phyloP scores from a whole-genome alignment of 2,888 invertebrate genomes.

The Nebria brevicollis region DNA sequence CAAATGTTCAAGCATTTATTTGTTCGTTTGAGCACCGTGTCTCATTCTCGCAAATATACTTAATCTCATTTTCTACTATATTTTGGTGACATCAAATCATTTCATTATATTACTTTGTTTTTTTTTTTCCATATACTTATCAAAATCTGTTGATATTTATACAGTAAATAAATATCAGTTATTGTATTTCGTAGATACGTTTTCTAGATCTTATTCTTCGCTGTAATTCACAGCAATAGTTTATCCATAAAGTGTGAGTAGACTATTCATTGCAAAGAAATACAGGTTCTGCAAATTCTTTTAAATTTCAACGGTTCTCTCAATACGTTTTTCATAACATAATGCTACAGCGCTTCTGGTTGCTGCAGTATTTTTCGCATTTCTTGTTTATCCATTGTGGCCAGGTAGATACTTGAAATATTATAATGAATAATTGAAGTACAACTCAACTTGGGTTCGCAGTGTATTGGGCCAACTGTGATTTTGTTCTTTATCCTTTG shows the following conservation, averaged over 20 bases:
- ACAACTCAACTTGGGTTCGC: background rate
- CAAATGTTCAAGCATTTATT: background rate
- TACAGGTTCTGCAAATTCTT: too few species aligned
- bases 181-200: too few species aligned
- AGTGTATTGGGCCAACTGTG: background rate
- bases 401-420: background rate
- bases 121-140: background rate
- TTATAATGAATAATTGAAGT: background rate
- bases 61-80: background rate
- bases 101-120: background rate
- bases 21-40: background rate
- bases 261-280: too few species aligned
- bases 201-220: too few species aligned
- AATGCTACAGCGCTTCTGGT: background rate
- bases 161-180: too few species aligned
- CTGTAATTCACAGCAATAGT: too few species aligned
- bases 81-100: background rate
- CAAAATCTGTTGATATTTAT: background rate
- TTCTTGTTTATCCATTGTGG: background rate
- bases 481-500: conserved; percentile 1
- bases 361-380: background rate
- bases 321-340: background rate
- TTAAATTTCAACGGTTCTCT: too few species aligned
- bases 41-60: background rate
- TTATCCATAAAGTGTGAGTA: too few species aligned